Conservation (phyloP, 2,888 invertebrate species). For the Pimpla rufipes region DNA sequence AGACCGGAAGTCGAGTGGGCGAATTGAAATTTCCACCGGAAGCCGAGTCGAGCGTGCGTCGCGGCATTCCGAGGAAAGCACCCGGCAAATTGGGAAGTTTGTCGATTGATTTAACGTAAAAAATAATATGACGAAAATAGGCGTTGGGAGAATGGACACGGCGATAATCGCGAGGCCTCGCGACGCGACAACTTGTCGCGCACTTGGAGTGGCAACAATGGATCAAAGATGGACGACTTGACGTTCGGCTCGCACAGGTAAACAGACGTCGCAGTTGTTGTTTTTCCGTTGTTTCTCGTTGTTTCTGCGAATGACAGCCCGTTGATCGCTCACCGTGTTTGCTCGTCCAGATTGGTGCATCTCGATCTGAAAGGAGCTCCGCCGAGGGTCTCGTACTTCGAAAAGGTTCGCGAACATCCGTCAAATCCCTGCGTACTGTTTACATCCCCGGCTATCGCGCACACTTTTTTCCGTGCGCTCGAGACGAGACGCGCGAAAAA, state of each 20-base stretch:
- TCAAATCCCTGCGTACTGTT: conserved; percentile 32
- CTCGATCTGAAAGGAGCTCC: conserved; percentile 92
- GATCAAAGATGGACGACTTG: conserved; percentile 85
- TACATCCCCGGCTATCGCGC: conserved; percentile 13
- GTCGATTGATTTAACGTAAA: background rate
- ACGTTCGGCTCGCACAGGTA: conserved; percentile 86
- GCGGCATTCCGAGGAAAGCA: background rate
- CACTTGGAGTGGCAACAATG: conserved; percentile 49
- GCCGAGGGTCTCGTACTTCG: conserved; percentile 88
- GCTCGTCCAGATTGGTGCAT: conserved; percentile 87
- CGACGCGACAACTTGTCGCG: conserved; percentile 1
- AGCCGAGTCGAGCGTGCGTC: background rate
- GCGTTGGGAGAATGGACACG: background rate
- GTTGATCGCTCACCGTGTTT: conserved; percentile 72
- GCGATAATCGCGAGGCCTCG: no score
- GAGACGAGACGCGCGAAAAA: no score
- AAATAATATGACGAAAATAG: conserved; percentile 9
- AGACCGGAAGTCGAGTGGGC: conserved; percentile 12
- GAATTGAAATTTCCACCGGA: conserved; percentile 3
- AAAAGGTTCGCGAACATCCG: conserved; percentile 85
- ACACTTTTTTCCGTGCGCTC: no score
- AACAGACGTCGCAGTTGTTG: conserved; percentile 72
- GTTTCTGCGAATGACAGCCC: conserved; percentile 58
- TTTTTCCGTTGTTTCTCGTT: conserved; percentile 50
- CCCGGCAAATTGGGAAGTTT: background rate